Conservation (phyloP, 1,140 invertebrate genomes). For the Brachionus asplanchnoidis region DNA sequence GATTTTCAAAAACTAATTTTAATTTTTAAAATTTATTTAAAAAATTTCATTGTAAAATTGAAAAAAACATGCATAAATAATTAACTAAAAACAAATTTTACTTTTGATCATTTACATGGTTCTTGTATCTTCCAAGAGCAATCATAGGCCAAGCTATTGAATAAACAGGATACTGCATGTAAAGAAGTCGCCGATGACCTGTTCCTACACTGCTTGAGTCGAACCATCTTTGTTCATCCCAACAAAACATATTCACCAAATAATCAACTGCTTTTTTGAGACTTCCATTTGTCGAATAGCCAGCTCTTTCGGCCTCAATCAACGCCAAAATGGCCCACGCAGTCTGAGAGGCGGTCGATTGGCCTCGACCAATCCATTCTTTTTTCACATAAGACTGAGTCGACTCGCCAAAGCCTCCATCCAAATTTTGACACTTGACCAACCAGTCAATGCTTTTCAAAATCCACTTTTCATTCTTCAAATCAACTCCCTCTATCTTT, state of each 20-base stretch:
- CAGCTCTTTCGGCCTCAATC: background rate
- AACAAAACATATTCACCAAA: background rate
- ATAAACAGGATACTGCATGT: slow-evolving; percentile 41
- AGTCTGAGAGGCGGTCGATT: slow-evolving; percentile 11
- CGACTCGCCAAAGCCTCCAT: slow-evolving; percentile 32
- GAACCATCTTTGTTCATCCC: slow-evolving; percentile 16
- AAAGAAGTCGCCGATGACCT: slow-evolving; percentile 7
- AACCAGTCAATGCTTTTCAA: slow-evolving; percentile 26
- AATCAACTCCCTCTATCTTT: background rate
- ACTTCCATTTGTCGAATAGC: background rate
- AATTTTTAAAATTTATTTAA: too few species aligned
- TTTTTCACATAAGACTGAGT: slow-evolving; percentile 13
- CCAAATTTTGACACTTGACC: background rate
- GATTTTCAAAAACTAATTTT: too few species aligned
- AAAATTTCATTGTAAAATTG: background rate
- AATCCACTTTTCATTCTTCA: slow-evolving; percentile 11
- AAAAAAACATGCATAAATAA: background rate
- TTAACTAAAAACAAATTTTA: background rate
- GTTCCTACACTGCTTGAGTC: slow-evolving; percentile 32
- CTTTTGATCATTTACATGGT: background rate
- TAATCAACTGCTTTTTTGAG: slow-evolving; percentile 25
- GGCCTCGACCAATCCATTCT: slow-evolving; percentile 28
- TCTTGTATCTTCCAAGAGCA: slow-evolving; percentile 37
- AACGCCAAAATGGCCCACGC: slow-evolving; percentile 32
- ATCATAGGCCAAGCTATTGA: slow-evolving; percentile 26